A percentile compares a stretch with the other conserved stretches of the same genome.
Evolutionary conservation across 2,888 invertebrate genomes (phyloP).

Genomic region (Scaptomyza caliginosa): DNA sequence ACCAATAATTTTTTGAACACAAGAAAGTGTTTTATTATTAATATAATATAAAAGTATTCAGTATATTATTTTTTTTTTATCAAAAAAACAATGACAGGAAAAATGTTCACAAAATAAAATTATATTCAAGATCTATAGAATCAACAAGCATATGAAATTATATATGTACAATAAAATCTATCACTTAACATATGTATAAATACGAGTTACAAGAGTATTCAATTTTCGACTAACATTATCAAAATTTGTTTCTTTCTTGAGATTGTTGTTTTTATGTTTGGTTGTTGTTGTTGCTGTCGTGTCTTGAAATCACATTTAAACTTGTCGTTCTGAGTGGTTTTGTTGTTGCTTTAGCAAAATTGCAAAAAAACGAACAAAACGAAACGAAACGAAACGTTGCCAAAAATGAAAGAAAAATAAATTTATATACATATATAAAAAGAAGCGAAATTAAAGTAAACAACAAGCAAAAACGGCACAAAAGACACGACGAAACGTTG

Average conservation of each 20-base stretch:
- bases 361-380: too few species aligned
- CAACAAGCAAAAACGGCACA: slow-evolving; percentile 56
- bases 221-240: not conserved
- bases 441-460: slow-evolving; percentile 58
- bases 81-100: too few species aligned
- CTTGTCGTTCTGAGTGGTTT: slow-evolving; percentile 28
- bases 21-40: too few species aligned
- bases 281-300: too few species aligned
- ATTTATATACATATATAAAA: slow-evolving; percentile 35
- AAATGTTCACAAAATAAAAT: too few species aligned
- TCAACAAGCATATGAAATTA: too few species aligned
- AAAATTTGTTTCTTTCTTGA: slow-evolving; percentile 7
- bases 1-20: too few species aligned
- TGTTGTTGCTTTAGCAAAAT: slow-evolving; percentile 45
- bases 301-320: slow-evolving; percentile 45
- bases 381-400: slow-evolving; percentile 32
- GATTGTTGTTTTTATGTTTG: slow-evolving; percentile 2
- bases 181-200: too few species aligned
- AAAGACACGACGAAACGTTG: slow-evolving; percentile 61
- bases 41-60: too few species aligned
- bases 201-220: not conserved
- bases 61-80: too few species aligned
- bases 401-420: slow-evolving; percentile 40
- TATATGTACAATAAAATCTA: too few species aligned
- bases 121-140: too few species aligned